Base-by-base conservation (phyloP, 1,140 invertebrate genomes). In the Triops cancriformis region DNA sequence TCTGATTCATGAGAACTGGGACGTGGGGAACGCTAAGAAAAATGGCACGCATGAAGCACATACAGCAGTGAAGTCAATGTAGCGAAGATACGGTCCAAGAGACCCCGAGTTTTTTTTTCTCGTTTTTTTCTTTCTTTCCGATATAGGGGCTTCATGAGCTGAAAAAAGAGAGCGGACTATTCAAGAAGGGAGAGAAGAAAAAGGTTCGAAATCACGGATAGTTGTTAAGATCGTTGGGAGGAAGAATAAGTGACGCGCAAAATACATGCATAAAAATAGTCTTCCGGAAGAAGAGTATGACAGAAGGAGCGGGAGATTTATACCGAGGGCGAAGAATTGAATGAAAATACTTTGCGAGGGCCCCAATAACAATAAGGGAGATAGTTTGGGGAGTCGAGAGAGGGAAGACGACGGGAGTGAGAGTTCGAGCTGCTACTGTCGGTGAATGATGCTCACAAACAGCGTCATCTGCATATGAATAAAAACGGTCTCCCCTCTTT, bases 221-320 rank as follows among this genome's bases (percentile, higher is more conserved):
- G 51, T 14, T 64, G 51, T 14, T 64, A 23, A 23, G 51, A 64
- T 64, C 51, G n/a, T 2, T 5, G 23, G 51, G 31, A 37, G 23
- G 51, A 64, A 64, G 14, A 64, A 64, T 64, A 64, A 64, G 51
- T 23, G 51, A 64, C 23, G 51, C 51, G 51, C 51, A 64, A 64
- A 64, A 64, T 64, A 64, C 51, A 64, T 64, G 51, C 51, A 64
- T 64, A 64, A 64, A 64, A 64, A 64, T 64, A 64, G 18, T 64
- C 51, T 64, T 64, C 51, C 2, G 51, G 9, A 64, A 64, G 51
- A 64, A 64, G 51, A 1, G 23, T 64, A 23, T 23, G 51, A 64
- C 51, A 64, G 18, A 64, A 64, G 51, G 23, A 18, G 51, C 14
- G 14, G n/a, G 45, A 18, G 51, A 64, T 64, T 64, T 64, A 18